Base-by-base conservation (phyloP, 2,797 vertebrate species). In the Xiphophorus birchmanni region DNA sequence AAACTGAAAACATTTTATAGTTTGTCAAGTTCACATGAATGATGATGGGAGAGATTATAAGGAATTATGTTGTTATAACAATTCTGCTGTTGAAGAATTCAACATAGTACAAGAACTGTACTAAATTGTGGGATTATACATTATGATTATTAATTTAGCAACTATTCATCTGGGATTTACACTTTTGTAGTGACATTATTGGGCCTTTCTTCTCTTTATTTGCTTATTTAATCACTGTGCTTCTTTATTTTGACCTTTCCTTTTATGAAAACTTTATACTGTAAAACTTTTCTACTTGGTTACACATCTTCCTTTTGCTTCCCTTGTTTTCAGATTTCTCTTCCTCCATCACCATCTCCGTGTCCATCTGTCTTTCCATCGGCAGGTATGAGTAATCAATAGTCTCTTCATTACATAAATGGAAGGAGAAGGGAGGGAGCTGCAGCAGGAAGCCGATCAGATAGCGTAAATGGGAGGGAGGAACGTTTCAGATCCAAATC, bases 321-420 rank as follows among this genome's bases (percentile, higher is more conserved):
- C 63, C n/a, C 80, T 83, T 82, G 45, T 86, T 83, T 79, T 10
- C 76, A 76, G 76, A 67, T 72, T 74, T 82, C 82, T 21, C 44
- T 82, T 67, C 76, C 44, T 80, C 54, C 82, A 77, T 86, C 83
- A 81, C 75, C 75, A 10, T 83, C 74, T 79, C 80, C 81, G 45
- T 10, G 78, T 90, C 81, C 88, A 87, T 90, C 86, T 89, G 91
- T 89, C 88, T 29, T 82, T 92, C 82, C 83, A 85, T 92, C 89
- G 85, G 90, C 86, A 85, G 89, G 76, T 81, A 77, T 79, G 82
- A 87, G 80, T 84, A 87, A 92, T 95, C 93, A 91, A 94, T 94
- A 90, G 87, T 89, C 82, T 90, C 87, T 92, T 93, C 91, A 93
- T 95, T 94, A 93, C 86, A 88, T 88, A 93, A 93, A 92, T 93